phyloP scores from a whole-genome alignment of 2,797 vertebrate genomes.

The Lemur catta region DNA sequence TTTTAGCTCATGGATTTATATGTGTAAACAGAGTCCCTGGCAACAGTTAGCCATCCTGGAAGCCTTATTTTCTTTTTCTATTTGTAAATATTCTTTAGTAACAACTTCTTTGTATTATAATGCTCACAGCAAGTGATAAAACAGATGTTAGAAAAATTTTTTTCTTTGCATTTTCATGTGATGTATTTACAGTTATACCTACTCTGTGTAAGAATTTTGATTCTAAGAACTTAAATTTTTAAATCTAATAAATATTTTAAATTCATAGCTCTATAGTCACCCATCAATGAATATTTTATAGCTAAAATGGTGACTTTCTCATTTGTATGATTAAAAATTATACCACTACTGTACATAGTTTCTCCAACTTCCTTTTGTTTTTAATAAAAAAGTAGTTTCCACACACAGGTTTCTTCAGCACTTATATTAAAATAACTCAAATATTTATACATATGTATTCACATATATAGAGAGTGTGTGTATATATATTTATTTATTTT shows the following conservation, averaged over 20 bases:
- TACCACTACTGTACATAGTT: background rate
- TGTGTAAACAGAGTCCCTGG: background rate
- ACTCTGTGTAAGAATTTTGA: background rate
- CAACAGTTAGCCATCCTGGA: background rate
- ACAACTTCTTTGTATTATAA: background rate
- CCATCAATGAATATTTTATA: slow-evolving; percentile 11
- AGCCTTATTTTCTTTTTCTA: background rate
- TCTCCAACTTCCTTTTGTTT: background rate
- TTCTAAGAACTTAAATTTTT: background rate
- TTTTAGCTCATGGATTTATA: background rate
- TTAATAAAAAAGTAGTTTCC: background rate
- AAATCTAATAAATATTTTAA: background rate
- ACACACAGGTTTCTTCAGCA: background rate
- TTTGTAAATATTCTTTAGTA: background rate
- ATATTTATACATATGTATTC: too few relatives aligned
- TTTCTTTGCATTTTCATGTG: background rate
- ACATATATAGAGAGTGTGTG: background rate
- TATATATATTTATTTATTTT: background rate
- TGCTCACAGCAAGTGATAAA: background rate
- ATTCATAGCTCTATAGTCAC: background rate
- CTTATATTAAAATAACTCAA: background rate
- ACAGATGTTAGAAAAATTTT: background rate
- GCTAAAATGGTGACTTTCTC: background rate
- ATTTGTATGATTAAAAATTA: background rate
- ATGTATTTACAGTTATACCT: background rate